A percentile compares a stretch with the other conserved stretches of the same genome.
Conservation (phyloP, 2,113 vertebrate genomes). For the Arvicanthis niloticus region DNA sequence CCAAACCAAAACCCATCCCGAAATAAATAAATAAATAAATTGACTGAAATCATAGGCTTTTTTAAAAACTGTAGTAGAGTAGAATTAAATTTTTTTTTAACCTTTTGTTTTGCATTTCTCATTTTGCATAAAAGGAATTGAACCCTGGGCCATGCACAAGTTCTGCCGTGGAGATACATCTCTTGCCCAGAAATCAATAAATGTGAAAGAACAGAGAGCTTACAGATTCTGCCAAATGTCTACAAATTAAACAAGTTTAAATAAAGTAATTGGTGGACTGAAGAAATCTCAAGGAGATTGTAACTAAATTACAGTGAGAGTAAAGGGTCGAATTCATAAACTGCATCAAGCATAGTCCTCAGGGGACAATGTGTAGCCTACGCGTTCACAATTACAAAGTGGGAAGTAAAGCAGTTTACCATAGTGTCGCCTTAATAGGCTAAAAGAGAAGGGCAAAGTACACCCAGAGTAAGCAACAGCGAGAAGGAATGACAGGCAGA, state of each 20-base stretch:
- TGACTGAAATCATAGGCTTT: background rate
- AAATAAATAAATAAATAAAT: background rate
- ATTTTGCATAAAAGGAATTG: background rate
- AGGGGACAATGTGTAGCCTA: background rate
- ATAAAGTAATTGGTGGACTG: background rate
- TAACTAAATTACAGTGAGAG: background rate
- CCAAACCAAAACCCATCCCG: background rate
- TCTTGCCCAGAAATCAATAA: background rate
- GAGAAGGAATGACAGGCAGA: background rate
- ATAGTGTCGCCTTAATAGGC: background rate
- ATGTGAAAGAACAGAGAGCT: background rate
- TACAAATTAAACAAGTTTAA: background rate
- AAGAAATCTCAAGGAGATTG: background rate
- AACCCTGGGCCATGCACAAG: background rate
- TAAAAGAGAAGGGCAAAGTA: background rate
- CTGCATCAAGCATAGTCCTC: background rate
- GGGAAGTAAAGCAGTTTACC: background rate
- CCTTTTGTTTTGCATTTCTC: background rate
- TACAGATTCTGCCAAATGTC: background rate
- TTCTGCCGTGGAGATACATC: background rate
- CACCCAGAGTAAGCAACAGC: background rate
- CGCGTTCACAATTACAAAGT: background rate
- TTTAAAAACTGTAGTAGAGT: background rate
- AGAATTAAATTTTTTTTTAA: background rate
- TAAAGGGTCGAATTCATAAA: background rate